phyloP scores from a whole-genome alignment of 92 coral and sea anemone genomes.

The Siderastrea siderea region DNA sequence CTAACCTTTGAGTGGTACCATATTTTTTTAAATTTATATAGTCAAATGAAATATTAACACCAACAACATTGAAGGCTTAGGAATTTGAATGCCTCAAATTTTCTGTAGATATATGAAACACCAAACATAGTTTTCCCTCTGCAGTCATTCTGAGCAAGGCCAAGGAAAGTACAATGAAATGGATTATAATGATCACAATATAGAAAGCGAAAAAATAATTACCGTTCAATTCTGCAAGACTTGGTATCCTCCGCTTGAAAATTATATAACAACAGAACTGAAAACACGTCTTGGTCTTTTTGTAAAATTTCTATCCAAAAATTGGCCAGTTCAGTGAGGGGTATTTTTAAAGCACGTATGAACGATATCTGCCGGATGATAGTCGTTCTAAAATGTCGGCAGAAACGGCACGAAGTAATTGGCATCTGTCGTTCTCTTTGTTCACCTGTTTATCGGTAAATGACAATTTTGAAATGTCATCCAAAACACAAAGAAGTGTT shows the following conservation, averaged over 20 bases:
- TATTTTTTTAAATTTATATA: background rate
- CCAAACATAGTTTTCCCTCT: background rate
- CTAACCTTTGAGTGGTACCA: background rate
- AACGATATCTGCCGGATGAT: background rate
- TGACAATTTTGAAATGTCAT: background rate
- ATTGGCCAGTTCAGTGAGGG: background rate
- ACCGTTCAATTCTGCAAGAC: constrained; percentile 3
- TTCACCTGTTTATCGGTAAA: constrained; percentile 19
- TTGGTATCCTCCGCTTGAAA: background rate
- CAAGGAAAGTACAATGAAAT: background rate
- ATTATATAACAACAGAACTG: no score
- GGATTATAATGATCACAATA: background rate
- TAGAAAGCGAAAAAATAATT: background rate
- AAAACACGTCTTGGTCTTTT: no score
- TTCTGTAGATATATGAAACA: background rate
- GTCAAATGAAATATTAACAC: background rate
- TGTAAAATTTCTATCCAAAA: background rate
- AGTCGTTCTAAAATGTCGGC: background rate
- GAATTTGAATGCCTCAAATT: background rate
- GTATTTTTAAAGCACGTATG: background rate
- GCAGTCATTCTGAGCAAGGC: background rate
- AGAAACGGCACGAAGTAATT: background rate
- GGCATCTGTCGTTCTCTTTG: constrained; percentile 16
- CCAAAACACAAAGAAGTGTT: background rate
- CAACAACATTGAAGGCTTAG: no score